phyloP scores from a whole-genome alignment of 2,797 vertebrate species.

The Malurus splendens region DNA sequence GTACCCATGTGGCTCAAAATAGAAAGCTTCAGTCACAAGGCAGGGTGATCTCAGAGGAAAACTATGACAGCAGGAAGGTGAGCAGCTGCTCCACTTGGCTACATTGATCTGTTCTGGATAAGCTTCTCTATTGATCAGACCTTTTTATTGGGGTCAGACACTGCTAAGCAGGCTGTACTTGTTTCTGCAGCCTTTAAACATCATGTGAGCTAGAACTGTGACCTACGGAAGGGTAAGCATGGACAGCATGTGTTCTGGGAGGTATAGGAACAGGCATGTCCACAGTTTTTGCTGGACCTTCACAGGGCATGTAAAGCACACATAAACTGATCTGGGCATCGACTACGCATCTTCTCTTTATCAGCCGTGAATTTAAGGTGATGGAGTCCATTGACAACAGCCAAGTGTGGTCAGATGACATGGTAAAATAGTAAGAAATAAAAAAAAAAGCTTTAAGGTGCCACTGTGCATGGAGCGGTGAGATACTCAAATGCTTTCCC shows the following conservation, averaged over 20 bases:
- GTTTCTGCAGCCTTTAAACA: not conserved
- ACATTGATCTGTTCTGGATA: not conserved
- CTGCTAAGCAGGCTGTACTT: not conserved
- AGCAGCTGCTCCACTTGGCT: not conserved
- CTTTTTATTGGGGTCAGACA: not conserved
- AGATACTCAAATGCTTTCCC: not conserved
- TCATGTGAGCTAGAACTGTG: not conserved
- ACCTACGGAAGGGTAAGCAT: not conserved
- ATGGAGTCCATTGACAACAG: not conserved
- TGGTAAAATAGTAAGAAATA: not conserved
- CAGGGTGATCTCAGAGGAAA: slow-evolving; percentile 14
- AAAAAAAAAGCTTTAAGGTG: not conserved
- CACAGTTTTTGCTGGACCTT: not conserved
- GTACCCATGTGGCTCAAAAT: not conserved
- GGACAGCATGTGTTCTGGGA: not conserved
- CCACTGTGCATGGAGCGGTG: not conserved
- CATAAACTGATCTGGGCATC: not conserved
- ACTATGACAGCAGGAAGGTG: not conserved
- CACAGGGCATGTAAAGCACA: not conserved
- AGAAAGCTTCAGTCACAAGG: not conserved
- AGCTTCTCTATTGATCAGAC: not conserved
- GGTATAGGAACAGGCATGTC: not conserved
- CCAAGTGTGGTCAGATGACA: not conserved
- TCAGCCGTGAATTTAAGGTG: not conserved
- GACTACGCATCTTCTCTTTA: not conserved